phyloP scores from a whole-genome alignment of 2,797 vertebrate species.

The Columba guinea region DNA sequence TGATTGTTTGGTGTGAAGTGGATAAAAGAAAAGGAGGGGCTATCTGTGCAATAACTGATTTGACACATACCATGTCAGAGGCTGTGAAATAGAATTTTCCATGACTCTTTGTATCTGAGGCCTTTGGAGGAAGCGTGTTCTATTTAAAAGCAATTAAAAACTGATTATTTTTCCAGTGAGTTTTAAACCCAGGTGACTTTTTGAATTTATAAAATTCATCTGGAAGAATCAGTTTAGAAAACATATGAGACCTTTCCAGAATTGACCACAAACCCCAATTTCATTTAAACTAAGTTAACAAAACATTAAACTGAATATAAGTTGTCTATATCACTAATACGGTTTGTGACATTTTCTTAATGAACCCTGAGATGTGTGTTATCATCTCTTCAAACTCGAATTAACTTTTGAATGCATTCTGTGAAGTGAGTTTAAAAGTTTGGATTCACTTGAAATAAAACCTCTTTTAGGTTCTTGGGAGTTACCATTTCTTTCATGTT shows the following conservation, averaged over 20 bases:
- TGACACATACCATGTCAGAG: not conserved
- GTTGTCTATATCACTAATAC: not conserved
- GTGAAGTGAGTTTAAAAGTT: not conserved
- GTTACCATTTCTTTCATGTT: not conserved
- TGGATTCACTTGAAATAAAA: not conserved
- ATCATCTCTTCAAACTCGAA: not conserved
- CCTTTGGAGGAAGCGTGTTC: not conserved
- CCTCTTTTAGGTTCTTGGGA: not conserved
- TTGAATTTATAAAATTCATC: not conserved
- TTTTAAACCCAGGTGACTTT: not conserved
- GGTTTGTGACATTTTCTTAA: not conserved
- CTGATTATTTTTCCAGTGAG: not conserved
- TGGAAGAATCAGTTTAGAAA: not conserved
- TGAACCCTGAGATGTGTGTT: not conserved
- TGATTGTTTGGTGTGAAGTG: not conserved
- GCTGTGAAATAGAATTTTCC: not conserved
- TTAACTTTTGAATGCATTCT: not conserved
- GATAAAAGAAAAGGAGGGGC: not conserved
- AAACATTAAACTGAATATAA: not conserved
- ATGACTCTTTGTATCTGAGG: not conserved
- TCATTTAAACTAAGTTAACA: not conserved
- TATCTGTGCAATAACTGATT: not conserved
- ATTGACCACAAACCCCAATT: not conserved
- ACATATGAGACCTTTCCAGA: not conserved
- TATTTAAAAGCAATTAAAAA: not conserved